Evolutionary conservation across 2,888 invertebrate species (phyloP).

Genomic region (Noctua fimbriata): DNA sequence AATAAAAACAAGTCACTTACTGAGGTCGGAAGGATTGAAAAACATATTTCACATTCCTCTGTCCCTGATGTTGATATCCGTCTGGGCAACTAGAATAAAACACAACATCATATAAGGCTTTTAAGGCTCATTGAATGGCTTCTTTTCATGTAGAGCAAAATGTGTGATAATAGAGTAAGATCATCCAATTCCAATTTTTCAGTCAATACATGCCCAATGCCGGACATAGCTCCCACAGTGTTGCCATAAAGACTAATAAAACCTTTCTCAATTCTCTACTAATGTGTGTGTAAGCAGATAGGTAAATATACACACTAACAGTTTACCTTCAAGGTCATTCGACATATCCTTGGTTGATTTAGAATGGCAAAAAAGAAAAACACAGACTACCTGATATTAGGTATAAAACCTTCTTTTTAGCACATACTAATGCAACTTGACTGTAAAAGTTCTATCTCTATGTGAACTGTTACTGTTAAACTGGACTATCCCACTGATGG

Average conservation of each 20-base stretch:
- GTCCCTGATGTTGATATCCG: conserved; percentile 93
- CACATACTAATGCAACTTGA: background rate
- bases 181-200: background rate
- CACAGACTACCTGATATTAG: background rate
- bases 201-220: too few species aligned
- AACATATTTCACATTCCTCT: conserved; percentile 98
- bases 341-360: background rate
- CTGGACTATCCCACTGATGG: background rate
- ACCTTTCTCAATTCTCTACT: background rate
- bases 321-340: conserved; percentile 26
- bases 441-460: background rate
- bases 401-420: background rate
- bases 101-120: conserved; percentile 30
- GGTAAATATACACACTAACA: conserved; percentile 2
- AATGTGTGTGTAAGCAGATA: background rate
- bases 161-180: background rate
- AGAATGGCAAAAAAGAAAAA: background rate
- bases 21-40: conserved; percentile 94
- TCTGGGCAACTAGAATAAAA: conserved; percentile 88
- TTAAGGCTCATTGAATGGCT: background rate
- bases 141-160: background rate
- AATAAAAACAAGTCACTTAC: conserved; percentile 90
- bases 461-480: background rate
- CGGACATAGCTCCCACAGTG: background rate
- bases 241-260: background rate